A percentile compares a stretch with the other conserved stretches of the same genome.
phyloP scores from a whole-genome alignment of 2,797 vertebrate species.

The Melopsittacus undulatus region DNA sequence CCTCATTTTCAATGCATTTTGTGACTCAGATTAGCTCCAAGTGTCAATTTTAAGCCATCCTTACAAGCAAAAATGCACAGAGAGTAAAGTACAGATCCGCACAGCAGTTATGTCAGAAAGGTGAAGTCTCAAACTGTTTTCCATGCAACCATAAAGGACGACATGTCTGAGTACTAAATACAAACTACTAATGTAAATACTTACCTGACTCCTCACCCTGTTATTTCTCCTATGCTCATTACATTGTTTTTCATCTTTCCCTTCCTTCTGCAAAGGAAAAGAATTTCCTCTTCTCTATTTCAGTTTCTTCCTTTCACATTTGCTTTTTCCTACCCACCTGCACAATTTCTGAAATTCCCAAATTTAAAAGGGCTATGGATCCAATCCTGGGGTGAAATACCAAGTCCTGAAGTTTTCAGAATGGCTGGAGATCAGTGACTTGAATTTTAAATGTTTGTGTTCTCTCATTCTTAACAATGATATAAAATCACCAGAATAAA shows the following conservation, averaged over 20 bases:
- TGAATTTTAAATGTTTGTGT: neutral
- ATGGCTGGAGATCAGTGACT: neutral
- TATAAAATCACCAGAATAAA: neutral
- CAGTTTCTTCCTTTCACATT: neutral
- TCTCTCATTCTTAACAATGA: neutral
- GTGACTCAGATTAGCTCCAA: neutral
- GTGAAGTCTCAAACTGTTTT: neutral
- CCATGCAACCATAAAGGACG: neutral
- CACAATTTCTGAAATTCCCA: neutral
- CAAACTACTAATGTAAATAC: neutral
- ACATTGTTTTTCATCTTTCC: neutral
- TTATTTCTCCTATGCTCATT: neutral
- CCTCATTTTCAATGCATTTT: neutral
- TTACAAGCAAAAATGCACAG: neutral
- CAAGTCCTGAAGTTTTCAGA: neutral
- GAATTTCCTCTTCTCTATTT: neutral
- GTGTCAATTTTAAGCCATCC: neutral
- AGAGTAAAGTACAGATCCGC: neutral
- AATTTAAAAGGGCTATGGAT: neutral
- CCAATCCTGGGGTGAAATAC: neutral
- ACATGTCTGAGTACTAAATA: neutral
- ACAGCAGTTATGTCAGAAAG: neutral
- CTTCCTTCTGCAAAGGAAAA: neutral
- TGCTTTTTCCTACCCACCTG: slow-evolving; percentile 9
- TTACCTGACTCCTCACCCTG: neutral